Base-by-base conservation (phyloP, 2,113 vertebrate genomes). In the Agapornis roseicollis region DNA sequence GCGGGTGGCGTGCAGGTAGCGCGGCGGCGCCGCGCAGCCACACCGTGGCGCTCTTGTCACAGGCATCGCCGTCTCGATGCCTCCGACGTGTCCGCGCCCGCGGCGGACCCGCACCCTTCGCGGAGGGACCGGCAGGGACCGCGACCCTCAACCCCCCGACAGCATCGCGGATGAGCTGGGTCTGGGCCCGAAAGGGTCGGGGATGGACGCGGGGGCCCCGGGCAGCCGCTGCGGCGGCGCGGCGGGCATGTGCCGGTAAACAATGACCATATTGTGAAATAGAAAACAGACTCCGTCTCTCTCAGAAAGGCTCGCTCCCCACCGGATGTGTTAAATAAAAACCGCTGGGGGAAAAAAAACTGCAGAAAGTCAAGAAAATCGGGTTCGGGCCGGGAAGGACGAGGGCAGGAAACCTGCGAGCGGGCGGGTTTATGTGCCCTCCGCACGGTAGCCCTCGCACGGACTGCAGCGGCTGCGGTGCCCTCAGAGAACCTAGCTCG, bases 311-410 rank as follows among this genome's bases (percentile, higher is more conserved):
- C 88, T 68, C 66, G 85, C 85, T 90, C 82, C 37, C 80, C 91
- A 61, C 94, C 88, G 58, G 95, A 93, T 96, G 96, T 84, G 77
- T 95, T 93, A 82, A 96, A 95, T 89, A 89, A 95, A 95, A 88
- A 85, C 73, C 80, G 50, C 78, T 68, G 72, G 55, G 82, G 85
- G 60, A 19, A 89, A 72, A 29, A 35, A 71, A 83, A 9, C 88
- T 68, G 66, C 35, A 80, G 63, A 64, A 83, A 88, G 68, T 88
- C 90, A 66, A 94, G 94, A 73, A 91, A 92, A 65, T 49, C 88
- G 63, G 58, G 52, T 66, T 56, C 13, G 46, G 89, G 22, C 17
- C 18, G 47, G 25, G 27, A 58, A 44, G 37, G 81, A 44, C n/a
- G 82, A 16, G 82, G 70, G 71, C 86, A 53, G 85, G 63, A 93